These are phyloP conservation scores for Clarias macrocephalus DNA, from an alignment of 2,113 vertebrate species.

Conservation along the genomic window DNA sequence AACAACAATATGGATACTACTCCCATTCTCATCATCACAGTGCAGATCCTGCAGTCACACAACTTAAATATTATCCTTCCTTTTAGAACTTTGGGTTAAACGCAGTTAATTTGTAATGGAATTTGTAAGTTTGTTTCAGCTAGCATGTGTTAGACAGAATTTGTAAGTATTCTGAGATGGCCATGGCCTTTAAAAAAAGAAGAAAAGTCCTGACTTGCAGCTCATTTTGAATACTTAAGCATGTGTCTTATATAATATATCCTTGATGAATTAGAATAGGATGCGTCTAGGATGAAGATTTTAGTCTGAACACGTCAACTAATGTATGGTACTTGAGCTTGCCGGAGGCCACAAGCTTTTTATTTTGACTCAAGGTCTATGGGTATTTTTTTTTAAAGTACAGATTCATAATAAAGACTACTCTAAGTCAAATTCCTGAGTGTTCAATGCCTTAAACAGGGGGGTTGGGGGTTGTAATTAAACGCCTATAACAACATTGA, in stretches of 20 bases:
- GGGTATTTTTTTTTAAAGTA: background rate
- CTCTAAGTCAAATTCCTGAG: background rate
- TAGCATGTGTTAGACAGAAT: too few species aligned
- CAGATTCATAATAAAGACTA: background rate
- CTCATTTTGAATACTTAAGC: conserved; percentile 1
- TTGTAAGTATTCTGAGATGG: background rate
- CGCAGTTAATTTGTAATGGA: background rate
- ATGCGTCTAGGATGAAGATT: background rate
- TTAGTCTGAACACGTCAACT: background rate
- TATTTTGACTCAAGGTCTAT: conserved; percentile 1
- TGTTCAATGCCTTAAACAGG: background rate
- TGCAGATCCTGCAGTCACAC: background rate
- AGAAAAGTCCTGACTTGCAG: background rate
- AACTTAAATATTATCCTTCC: background rate
- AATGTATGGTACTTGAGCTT: background rate
- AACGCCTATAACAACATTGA: background rate
- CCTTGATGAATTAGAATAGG: background rate
- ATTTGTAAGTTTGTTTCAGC: too few species aligned
- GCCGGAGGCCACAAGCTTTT: background rate
- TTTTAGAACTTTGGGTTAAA: background rate
- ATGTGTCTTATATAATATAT: background rate
- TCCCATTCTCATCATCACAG: background rate
- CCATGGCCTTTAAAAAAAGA: background rate
- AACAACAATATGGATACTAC: background rate
- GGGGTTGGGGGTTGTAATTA: too few species aligned